Percentiles rank a stretch among this genome's conserved stretches.
Conservation (phyloP, 2,797 vertebrate species). For the Muscicapa comitata region DNA sequence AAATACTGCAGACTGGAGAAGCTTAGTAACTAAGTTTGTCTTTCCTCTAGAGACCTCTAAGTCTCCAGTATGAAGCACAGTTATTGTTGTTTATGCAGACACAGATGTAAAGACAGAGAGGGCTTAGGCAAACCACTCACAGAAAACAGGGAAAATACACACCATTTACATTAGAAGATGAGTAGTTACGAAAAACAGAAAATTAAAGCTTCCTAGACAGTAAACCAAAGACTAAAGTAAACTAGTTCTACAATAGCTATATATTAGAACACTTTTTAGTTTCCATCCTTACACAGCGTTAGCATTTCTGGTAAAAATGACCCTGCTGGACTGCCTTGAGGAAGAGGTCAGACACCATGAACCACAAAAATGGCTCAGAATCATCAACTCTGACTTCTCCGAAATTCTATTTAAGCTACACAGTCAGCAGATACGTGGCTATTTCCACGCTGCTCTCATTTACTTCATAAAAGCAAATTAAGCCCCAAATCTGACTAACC, state of each 20-base stretch:
- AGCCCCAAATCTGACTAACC: slow-evolving; percentile 29
- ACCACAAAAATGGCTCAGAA: slow-evolving; percentile 6
- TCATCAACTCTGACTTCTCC: slow-evolving; percentile 11
- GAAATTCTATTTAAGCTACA: not conserved
- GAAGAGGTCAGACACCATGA: not conserved
- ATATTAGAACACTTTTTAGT: not conserved
- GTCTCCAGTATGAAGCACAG: not conserved
- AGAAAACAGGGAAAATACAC: not conserved
- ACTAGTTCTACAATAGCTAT: not conserved
- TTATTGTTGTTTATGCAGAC: not conserved
- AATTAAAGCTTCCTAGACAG: not conserved
- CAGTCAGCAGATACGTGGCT: not conserved
- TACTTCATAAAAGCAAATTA: not conserved
- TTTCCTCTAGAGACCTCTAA: not conserved
- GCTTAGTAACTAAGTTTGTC: not conserved
- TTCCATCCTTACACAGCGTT: not conserved
- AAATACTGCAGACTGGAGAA: not conserved
- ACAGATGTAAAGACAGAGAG: not conserved
- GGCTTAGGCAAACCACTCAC: not conserved
- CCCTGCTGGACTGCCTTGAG: not conserved
- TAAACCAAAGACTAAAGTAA: not conserved
- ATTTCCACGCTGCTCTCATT: not conserved
- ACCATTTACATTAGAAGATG: not conserved
- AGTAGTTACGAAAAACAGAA: not conserved
- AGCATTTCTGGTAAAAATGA: not conserved